Evolutionary conservation across 2,888 invertebrate genomes (phyloP), one percentile per base, ranked within the genome.

Genomic region (Leucophora obtusa): DNA sequence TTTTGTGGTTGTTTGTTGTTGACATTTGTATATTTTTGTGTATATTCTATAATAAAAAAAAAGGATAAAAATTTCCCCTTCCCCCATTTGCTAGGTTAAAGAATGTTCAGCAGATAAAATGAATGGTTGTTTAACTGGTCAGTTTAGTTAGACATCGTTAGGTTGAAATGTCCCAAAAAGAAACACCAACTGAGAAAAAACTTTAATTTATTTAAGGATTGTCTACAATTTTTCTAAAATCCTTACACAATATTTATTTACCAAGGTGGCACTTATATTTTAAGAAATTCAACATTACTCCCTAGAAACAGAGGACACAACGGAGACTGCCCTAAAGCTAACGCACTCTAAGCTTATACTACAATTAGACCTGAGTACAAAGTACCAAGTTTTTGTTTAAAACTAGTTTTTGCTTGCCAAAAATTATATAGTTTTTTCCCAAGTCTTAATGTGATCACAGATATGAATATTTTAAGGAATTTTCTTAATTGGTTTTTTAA

Each of bases 121-220:
- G 24, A 24, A 24, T 54, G 54, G n/a, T 24, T 54, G 54, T 14
- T 54, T 54, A 54, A 24, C 53, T 21, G 14, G 24, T 6, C 53
- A 54, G 24, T 54, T 24, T 54, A 47, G 43, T 47, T 47, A 14
- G 43, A 47, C 43, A 47, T 47, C 43, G 43, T 47, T 47, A 47
- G 43, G 14, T 14, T 47, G 43, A 47, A 47, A 47, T 47, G n/a
- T n/a, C 43, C n/a, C n/a, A 47, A 47, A 47, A 47, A n/a, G 10
- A 66, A 56, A 54, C 66, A 66, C 54, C 66, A 66, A 66, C 66
- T 66, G 66, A 43, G 66, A 24, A 3, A n/a, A 35, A 65, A 66
- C 54, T 54, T 66, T 38, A 38, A 38, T 38, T 54, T 66, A 51
- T 53, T 66, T 56, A 24, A n/a, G n/a, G 4, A n/a, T n/a, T 14